Evolutionary conservation across 2,888 invertebrate genomes (phyloP).

Genomic region (Altica lythri): DNA sequence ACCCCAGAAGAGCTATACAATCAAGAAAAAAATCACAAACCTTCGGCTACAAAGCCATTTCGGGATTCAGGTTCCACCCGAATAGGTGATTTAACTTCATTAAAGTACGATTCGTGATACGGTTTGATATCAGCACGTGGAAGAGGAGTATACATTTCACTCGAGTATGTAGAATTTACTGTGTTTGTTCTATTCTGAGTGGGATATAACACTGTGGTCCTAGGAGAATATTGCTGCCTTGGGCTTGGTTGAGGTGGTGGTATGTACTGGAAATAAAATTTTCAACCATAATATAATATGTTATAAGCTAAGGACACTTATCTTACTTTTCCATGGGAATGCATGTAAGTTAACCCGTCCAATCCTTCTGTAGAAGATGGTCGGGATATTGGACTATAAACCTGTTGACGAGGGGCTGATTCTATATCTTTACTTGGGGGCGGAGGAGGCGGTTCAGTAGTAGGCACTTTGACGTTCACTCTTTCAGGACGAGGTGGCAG

Average conservation of each 20-base stretch:
- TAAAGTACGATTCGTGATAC: slow-evolving; percentile 72
- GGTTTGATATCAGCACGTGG: slow-evolving; percentile 75
- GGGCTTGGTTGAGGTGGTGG: slow-evolving; percentile 49
- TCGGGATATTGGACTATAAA: slow-evolving; percentile 63
- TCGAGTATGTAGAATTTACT: slow-evolving; percentile 43
- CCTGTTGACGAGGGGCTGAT: slow-evolving; percentile 53
- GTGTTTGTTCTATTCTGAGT: slow-evolving; percentile 40
- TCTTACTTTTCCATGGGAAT: slow-evolving; percentile 49
- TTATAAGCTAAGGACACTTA: not conserved
- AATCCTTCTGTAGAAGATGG: slow-evolving; percentile 60
- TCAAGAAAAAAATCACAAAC: too few species aligned
- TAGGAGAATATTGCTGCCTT: slow-evolving; percentile 51
- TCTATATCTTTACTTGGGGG: slow-evolving; percentile 41
- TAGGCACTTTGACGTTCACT: slow-evolving; percentile 60
- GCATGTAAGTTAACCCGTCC: slow-evolving; percentile 54
- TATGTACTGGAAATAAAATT: slow-evolving; percentile 37
- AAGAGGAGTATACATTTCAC: slow-evolving; percentile 62
- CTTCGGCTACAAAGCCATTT: slow-evolving; percentile 62
- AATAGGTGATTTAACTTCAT: slow-evolving; percentile 63
- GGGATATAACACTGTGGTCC: slow-evolving; percentile 49
- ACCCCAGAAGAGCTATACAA: too few species aligned
- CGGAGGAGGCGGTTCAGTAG: slow-evolving; percentile 26
- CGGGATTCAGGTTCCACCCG: slow-evolving; percentile 40
- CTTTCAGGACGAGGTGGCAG: slow-evolving; percentile 65
- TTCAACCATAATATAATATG: not conserved